Evolutionary conservation across 1,140 invertebrate species (phyloP), one percentile per base, ranked within the genome.

Genomic region (Danaus melanippus): DNA sequence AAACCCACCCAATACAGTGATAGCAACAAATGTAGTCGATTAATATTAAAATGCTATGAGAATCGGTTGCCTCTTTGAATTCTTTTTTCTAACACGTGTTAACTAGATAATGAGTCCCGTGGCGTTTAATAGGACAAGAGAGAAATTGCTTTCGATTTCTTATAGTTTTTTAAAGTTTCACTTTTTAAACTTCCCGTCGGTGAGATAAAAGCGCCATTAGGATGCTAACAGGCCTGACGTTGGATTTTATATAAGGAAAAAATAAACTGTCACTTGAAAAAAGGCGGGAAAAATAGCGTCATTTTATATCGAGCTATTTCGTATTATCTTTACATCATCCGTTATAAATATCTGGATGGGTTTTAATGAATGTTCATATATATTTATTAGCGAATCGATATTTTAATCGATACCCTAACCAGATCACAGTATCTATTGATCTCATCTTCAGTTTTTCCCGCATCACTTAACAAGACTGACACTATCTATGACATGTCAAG

Each of bases 61-160:
- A 39, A n/a, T 40, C 11, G 40, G 15, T 32, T 32, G 6, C 0
- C 21, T 32, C 6, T 32, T 32, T 32, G 21, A 21, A 32, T 32
- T 32, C 21, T 7, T 32, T 32, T 32, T 32, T 32, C 21, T 32
- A 69, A 77, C 73, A 76, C 65, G 71, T 77, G 74, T 79, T 76
- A 69, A 70, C 56, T 54, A 52, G 42, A 52, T 79, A 74, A 76
- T 77, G 71, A 74, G 68, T 32, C 21, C 21, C 21, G 21, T 32
- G 21, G 21, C 21, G 21, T 32, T 32, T 32, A 32, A 32, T 59
- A 64, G 42, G 74, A 74, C 69, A 71, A 59, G 49, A 59, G 67
- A 75, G 52, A 68, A 66, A 78, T 78, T 71, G 64, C 48, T 55
- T 52, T 59, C 58, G 53, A 63, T 58, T 58, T 58, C 56, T 65